Evolutionary conservation across 37 sponge, comb jelly and placozoan species (phyloP).

Genomic region (Axinella damicornis): DNA sequence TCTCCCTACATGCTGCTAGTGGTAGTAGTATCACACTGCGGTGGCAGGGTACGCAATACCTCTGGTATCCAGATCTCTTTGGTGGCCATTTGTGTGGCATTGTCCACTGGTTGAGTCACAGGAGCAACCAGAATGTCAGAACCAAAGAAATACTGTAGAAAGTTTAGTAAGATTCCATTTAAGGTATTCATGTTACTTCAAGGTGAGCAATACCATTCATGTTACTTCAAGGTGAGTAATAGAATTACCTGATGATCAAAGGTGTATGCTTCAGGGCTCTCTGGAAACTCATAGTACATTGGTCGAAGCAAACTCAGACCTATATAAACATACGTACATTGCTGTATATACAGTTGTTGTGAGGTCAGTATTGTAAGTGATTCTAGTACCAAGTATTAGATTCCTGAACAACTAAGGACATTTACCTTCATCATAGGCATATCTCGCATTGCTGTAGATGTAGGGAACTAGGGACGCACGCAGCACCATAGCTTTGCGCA

Average conservation of each 20-base stretch:
- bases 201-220: neutral
- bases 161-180: neutral
- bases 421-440: conserved; percentile 73
- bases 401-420: too few species aligned
- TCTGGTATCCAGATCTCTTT: conserved; percentile 69
- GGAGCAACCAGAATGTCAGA: conserved; percentile 55
- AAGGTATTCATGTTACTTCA: neutral
- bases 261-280: conserved; percentile 51
- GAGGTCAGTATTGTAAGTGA: too few species aligned
- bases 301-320: conserved; percentile 70
- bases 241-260: conserved; percentile 23
- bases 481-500: conserved; percentile 52
- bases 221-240: neutral
- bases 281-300: conserved; percentile 80
- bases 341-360: neutral
- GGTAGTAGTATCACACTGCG: too few species aligned
- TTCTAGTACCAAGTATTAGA: too few species aligned
- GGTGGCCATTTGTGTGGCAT: conserved; percentile 6
- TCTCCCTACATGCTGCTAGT: too few species aligned
- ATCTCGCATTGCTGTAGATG: conserved; percentile 69
- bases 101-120: conserved; percentile 49
- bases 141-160: conserved; percentile 67
- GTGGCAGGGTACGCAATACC: too few species aligned
- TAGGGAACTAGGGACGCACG: conserved; percentile 73
- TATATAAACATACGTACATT: neutral